These are phyloP conservation scores for Microctonus aethiopoides DNA, from an alignment of 2,888 invertebrate species.

Conservation along the genomic window DNA sequence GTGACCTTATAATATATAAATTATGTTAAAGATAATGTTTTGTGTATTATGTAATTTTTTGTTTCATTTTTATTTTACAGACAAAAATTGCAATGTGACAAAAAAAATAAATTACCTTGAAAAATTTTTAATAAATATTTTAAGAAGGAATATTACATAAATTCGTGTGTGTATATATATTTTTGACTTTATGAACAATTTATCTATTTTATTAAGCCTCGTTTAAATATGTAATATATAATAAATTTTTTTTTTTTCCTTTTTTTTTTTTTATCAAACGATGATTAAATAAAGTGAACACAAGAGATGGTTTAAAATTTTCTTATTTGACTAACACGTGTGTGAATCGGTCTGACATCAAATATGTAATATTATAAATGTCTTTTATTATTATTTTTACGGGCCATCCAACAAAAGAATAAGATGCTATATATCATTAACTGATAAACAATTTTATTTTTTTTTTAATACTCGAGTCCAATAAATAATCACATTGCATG, in stretches of 20 bases:
- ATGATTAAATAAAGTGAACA: not conserved
- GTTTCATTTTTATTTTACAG: not conserved
- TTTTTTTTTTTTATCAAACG: not conserved
- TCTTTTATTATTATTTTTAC: not conserved
- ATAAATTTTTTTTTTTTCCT: not conserved
- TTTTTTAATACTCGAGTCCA: not conserved
- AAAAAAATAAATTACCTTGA: too few relatives aligned
- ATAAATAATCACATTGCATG: not conserved
- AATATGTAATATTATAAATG: not conserved
- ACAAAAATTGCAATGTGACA: too few relatives aligned
- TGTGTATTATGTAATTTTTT: not conserved
- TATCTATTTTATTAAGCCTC: not conserved
- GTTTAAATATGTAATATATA: not conserved
- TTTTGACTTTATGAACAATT: not conserved
- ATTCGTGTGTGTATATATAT: not conserved
- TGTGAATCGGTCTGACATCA: not conserved
- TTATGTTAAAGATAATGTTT: not conserved
- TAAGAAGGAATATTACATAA: not conserved
- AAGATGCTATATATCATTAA: not conserved
- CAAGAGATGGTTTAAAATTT: not conserved
- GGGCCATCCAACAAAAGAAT: not conserved
- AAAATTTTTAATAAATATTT: too few relatives aligned
- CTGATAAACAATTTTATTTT: not conserved
- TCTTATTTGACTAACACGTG: not conserved
- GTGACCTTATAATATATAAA: not conserved